Evolutionary conservation across 2,888 invertebrate species (phyloP).

Genomic region (Leistus spinibarbis): DNA sequence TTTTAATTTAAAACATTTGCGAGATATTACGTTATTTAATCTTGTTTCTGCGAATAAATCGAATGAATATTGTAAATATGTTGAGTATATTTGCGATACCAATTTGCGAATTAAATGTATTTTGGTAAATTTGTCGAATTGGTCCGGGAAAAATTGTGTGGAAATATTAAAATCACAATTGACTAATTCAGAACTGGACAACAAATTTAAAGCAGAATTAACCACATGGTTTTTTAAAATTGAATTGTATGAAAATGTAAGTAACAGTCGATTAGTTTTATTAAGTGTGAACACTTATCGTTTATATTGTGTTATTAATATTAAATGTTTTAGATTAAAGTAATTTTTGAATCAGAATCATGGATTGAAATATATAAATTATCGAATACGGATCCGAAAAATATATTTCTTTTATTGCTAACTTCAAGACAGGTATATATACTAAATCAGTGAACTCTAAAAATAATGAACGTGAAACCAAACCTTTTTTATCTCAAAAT

Average conservation of each 20-base stretch:
- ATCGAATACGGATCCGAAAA: conserved; percentile 61
- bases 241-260: conserved; percentile 67
- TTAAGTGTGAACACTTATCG: background rate
- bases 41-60: conserved; percentile 62
- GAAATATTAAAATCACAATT: conserved; percentile 61
- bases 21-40: conserved; percentile 66
- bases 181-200: conserved; percentile 56
- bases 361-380: conserved; percentile 67
- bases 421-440: conserved; percentile 57
- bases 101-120: conserved; percentile 61
- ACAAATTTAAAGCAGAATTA: conserved; percentile 53
- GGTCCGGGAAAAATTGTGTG: conserved; percentile 64
- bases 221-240: conserved; percentile 66
- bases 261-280: conserved; percentile 19
- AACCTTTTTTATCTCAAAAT: too few relatives aligned
- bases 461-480: too few relatives aligned
- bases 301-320: too few relatives aligned
- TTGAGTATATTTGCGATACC: conserved; percentile 60
- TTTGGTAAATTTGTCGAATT: conserved; percentile 61
- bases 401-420: conserved; percentile 43
- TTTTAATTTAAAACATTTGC: conserved; percentile 62
- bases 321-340: conserved; percentile 59
- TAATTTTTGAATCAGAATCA: conserved; percentile 61
- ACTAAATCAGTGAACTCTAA: too few relatives aligned
- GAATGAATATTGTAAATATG: conserved; percentile 60